Evolutionary conservation across 1,140 invertebrate species (phyloP).

Genomic region (Bombus huntii): DNA sequence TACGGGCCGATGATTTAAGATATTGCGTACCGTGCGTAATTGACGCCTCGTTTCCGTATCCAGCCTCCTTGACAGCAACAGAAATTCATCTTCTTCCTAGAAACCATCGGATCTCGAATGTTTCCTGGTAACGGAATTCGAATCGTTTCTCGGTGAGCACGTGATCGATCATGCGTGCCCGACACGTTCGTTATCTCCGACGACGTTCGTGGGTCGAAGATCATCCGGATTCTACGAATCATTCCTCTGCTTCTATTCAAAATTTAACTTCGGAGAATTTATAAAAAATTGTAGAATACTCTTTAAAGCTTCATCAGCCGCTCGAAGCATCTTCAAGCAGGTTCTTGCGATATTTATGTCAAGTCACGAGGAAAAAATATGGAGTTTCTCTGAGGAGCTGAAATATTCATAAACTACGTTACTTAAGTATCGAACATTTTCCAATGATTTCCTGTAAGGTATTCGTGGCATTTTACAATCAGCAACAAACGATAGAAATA

Average conservation of each 20-base stretch:
- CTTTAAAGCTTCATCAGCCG: not conserved
- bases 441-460: not conserved
- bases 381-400: not conserved
- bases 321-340: too few relatives aligned
- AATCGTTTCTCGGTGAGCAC: slow-evolving; percentile 2
- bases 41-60: slow-evolving; percentile 60
- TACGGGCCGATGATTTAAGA: slow-evolving; percentile 58
- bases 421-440: not conserved
- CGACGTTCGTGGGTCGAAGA: not conserved
- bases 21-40: slow-evolving; percentile 48
- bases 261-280: not conserved
- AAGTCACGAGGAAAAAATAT: not conserved
- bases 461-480: slow-evolving; percentile 32
- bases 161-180: slow-evolving; percentile 42
- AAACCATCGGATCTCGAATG: slow-evolving; percentile 7
- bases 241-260: too few relatives aligned
- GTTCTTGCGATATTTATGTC: too few relatives aligned
- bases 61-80: slow-evolving; percentile 23
- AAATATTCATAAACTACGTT: slow-evolving; percentile 9
- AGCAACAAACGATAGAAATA: slow-evolving; percentile 33
- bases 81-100: slow-evolving; percentile 56
- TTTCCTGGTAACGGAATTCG: slow-evolving; percentile 46
- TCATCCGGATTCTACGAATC: not conserved
- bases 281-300: not conserved
- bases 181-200: slow-evolving; percentile 23